Conservation (phyloP, 2,113 vertebrate species). For the Syrmaticus mikado region DNA sequence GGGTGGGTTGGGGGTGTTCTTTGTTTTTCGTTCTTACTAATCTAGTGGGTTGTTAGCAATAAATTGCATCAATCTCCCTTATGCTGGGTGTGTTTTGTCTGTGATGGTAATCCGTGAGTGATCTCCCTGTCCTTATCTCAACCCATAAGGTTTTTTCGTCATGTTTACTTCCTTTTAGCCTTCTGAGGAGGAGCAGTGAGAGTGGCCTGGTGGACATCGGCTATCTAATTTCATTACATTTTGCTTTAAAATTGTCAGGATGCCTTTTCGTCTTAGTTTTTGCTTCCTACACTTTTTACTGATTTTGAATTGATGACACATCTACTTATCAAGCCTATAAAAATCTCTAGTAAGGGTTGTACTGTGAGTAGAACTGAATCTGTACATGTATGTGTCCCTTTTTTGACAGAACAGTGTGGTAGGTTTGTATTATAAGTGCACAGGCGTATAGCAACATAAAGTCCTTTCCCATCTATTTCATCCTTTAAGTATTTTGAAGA, state of each 20-base stretch:
- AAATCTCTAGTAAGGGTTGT: neutral
- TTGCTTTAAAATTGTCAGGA: neutral
- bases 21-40: neutral
- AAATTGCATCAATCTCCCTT: neutral
- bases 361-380: neutral
- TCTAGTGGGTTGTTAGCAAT: neutral
- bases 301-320: neutral
- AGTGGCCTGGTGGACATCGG: neutral
- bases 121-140: neutral
- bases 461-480: conserved; percentile 34
- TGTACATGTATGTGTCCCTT: neutral
- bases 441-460: conserved; percentile 12
- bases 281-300: neutral
- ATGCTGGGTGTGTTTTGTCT: neutral
- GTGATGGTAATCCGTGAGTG: neutral
- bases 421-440: conserved; percentile 47
- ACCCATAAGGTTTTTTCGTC: neutral
- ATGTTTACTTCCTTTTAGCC: neutral
- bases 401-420: neutral
- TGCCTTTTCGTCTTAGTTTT: neutral
- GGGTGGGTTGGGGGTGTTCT: neutral
- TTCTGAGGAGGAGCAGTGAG: neutral
- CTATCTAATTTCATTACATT: neutral
- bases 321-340: neutral
- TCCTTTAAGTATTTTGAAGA: conserved; percentile 54